Evolutionary conservation across 2,888 invertebrate genomes (phyloP).

Genomic region (Tachina lurida): DNA sequence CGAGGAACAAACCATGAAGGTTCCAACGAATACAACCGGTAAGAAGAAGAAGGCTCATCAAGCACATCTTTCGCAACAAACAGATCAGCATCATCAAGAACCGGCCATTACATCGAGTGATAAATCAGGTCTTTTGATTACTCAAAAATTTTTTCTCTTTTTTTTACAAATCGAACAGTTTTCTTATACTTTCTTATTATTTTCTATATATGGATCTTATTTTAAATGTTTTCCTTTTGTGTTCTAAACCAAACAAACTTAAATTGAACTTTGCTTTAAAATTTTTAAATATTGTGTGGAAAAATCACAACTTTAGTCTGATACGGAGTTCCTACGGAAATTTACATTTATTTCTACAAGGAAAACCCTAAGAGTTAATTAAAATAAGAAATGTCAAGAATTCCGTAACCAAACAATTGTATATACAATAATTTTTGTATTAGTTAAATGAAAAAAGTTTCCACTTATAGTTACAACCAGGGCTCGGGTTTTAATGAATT

Average conservation of each 20-base stretch:
- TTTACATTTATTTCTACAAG: too few species aligned
- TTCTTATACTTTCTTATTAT: constrained; percentile 58
- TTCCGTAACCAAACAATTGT: too few species aligned
- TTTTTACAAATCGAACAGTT: constrained; percentile 40
- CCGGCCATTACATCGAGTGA: constrained; percentile 83
- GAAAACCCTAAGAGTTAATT: too few species aligned
- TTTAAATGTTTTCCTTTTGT: constrained; percentile 62
- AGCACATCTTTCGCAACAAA: constrained; percentile 84
- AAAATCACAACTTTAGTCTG: background rate
- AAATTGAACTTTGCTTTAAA: background rate
- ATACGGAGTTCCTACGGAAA: too few species aligned
- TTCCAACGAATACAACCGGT: constrained; percentile 88
- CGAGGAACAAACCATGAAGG: constrained; percentile 88
- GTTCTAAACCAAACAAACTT: constrained; percentile 38
- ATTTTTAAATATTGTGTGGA: background rate
- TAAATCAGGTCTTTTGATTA: constrained; percentile 84
- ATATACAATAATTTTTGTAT: too few species aligned
- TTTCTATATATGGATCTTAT: constrained; percentile 54
- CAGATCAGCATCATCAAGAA: constrained; percentile 83
- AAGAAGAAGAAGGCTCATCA: constrained; percentile 85
- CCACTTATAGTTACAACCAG: too few species aligned
- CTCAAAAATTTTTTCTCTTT: constrained; percentile 74
- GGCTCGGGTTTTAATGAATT: too few species aligned
- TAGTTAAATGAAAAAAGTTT: too few species aligned
- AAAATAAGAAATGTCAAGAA: too few species aligned